Evolutionary conservation across 1,140 invertebrate genomes (phyloP).

Genomic region (Drosophila orosa): DNA sequence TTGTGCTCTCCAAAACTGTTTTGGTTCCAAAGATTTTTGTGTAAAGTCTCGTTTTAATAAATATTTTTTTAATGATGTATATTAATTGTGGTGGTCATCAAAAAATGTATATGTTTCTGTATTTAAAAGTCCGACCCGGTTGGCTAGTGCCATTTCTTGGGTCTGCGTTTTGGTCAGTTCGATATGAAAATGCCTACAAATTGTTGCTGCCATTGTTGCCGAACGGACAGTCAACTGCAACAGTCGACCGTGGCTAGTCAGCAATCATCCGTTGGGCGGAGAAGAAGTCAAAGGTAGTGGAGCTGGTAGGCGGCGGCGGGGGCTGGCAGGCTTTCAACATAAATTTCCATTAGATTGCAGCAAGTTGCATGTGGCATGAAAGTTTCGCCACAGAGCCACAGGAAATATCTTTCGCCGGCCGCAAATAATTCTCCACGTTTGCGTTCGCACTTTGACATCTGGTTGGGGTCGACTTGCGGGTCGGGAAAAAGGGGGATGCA

Average conservation of each 20-base stretch:
- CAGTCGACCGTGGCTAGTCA: constrained; percentile 16
- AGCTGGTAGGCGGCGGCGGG: background rate
- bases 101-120: no score
- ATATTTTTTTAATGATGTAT: no score
- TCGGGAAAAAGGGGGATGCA: constrained; percentile 1
- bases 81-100: no score
- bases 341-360: constrained; percentile 81
- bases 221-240: constrained; percentile 48
- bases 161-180: constrained; percentile 64
- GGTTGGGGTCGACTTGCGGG: constrained; percentile 41
- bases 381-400: constrained; percentile 65
- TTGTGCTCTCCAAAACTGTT: no score
- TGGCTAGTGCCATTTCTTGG: constrained; percentile 50
- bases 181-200: constrained; percentile 78
- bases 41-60: no score
- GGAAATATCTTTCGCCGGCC: constrained; percentile 80
- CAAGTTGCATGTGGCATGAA: constrained; percentile 79
- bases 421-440: constrained; percentile 82
- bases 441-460: constrained; percentile 80
- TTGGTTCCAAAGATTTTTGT: no score
- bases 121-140: background rate
- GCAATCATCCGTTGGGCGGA: constrained; percentile 20
- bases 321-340: constrained; percentile 75
- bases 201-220: constrained; percentile 62
- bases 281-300: constrained; percentile 5